A percentile compares a stretch with the other conserved stretches of the same genome.
Evolutionary conservation across 2,797 vertebrate species (phyloP).

Genomic region (Poeciliopsis presidionis): DNA sequence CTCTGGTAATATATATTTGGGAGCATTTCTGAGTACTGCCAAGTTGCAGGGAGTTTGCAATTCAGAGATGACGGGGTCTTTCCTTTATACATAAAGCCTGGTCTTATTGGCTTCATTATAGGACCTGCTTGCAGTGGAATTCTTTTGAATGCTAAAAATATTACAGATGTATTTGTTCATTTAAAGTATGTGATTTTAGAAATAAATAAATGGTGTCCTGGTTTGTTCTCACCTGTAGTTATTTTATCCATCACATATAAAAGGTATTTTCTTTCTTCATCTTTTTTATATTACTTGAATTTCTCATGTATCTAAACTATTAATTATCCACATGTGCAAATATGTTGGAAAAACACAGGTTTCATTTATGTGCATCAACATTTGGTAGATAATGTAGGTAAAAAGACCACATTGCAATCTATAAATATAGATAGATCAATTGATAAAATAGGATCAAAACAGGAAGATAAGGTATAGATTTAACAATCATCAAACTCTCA

Average conservation of each 20-base stretch:
- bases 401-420: neutral
- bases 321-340: neutral
- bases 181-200: neutral
- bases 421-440: neutral
- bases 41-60: neutral
- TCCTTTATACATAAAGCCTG: neutral
- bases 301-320: neutral
- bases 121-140: neutral
- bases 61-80: neutral
- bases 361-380: neutral
- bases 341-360: neutral
- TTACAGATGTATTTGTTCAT: neutral
- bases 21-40: constrained; percentile 6
- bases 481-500: neutral
- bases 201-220: neutral
- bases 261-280: neutral
- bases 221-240: neutral
- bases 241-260: neutral
- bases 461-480: neutral
- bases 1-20: constrained; percentile 3
- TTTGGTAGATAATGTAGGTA: neutral
- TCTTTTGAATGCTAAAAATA: neutral
- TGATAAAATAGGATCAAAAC: neutral
- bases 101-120: constrained; percentile 6
- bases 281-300: neutral